Conservation (phyloP, 2,113 vertebrate species). For the Tylochromis polylepis region DNA sequence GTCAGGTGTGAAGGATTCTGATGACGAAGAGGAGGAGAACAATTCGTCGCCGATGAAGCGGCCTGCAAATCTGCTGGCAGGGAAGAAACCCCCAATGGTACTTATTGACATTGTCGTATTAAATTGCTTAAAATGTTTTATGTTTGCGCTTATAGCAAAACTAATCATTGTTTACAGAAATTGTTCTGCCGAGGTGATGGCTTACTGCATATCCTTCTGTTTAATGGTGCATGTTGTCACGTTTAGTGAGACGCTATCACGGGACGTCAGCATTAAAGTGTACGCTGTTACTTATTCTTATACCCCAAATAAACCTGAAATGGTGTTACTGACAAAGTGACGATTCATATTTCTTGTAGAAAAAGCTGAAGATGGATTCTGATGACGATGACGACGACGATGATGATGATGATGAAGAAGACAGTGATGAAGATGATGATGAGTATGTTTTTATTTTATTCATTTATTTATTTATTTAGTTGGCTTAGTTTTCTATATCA, state of each 20-base stretch:
- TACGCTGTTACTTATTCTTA: neutral
- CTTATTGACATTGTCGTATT: neutral
- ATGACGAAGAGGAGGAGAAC: slow-evolving; percentile 76
- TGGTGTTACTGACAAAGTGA: neutral
- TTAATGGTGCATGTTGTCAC: neutral
- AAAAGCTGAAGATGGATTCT: slow-evolving; percentile 76
- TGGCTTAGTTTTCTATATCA: neutral
- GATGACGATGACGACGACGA: slow-evolving; percentile 59
- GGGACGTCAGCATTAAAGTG: neutral
- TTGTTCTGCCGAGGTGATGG: neutral
- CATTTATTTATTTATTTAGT: neutral
- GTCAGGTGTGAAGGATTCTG: slow-evolving; percentile 72
- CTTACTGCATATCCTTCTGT: neutral
- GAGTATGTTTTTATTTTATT: slow-evolving; percentile 33
- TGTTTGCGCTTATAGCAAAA: neutral
- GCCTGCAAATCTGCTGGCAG: slow-evolving; percentile 49
- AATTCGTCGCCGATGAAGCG: slow-evolving; percentile 75
- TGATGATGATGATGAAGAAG: slow-evolving; percentile 41
- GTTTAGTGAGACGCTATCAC: neutral
- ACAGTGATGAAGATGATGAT: slow-evolving; percentile 64
- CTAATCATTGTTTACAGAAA: neutral
- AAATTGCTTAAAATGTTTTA: neutral
- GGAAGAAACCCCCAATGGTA: slow-evolving; percentile 60
- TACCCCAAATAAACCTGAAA: neutral
- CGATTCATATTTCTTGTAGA: slow-evolving; percentile 32